Evolutionary conservation across 1,140 invertebrate species (phyloP).

Genomic region (Drosophila tani): DNA sequence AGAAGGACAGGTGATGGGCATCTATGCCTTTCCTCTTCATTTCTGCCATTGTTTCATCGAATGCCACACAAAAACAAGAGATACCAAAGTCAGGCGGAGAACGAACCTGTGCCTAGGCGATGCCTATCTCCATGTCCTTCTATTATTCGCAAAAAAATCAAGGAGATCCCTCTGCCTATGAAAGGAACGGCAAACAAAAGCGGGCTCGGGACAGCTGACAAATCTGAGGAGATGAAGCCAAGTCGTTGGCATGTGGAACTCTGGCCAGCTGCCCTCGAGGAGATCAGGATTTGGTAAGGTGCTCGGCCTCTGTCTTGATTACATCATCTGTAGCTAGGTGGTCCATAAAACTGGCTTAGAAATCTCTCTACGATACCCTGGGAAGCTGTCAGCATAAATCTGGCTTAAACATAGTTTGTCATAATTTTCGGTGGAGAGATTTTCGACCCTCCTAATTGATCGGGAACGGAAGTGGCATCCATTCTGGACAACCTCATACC

Average conservation of each 20-base stretch:
- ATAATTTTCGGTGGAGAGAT: constrained; percentile 51
- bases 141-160: constrained; percentile 67
- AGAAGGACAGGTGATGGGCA: constrained; percentile 74
- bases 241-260: constrained; percentile 34
- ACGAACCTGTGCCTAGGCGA: constrained; percentile 67
- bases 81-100: constrained; percentile 58
- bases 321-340: constrained; percentile 70
- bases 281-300: constrained; percentile 72
- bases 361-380: constrained; percentile 7
- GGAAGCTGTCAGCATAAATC: constrained; percentile 72
- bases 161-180: background rate
- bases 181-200: constrained; percentile 62
- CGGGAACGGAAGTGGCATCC: constrained; percentile 74
- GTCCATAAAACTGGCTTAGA: constrained; percentile 28
- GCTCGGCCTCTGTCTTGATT: constrained; percentile 50
- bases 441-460: constrained; percentile 64
- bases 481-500: constrained; percentile 59
- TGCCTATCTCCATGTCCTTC: constrained; percentile 66
- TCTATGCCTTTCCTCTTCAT: constrained; percentile 57
- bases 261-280: constrained; percentile 59
- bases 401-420: constrained; percentile 66
- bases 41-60: constrained; percentile 34
- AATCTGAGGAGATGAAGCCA: constrained; percentile 55
- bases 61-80: constrained; percentile 49
- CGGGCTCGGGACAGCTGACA: constrained; percentile 67